phyloP scores from a whole-genome alignment of 92 coral and sea anemone species.

The Nematostella vectensis region DNA sequence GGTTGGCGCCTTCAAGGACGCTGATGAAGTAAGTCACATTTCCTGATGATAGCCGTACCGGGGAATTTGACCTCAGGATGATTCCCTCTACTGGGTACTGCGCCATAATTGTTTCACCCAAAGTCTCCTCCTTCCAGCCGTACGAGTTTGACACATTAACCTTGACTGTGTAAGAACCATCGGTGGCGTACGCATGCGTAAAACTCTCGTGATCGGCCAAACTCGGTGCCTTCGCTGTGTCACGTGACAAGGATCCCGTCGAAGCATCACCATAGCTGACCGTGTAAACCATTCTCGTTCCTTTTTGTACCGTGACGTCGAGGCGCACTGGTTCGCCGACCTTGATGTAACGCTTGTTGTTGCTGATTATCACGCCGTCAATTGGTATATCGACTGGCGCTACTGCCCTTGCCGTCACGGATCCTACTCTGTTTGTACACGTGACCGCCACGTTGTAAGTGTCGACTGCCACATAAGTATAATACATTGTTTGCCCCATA shows the following conservation, averaged over 20 bases:
- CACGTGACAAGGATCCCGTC: slow-evolving; percentile 17
- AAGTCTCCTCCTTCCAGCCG: slow-evolving; percentile 22
- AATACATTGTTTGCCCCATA: slow-evolving; percentile 25
- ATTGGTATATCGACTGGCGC: slow-evolving; percentile 70
- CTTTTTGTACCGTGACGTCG: slow-evolving; percentile 43
- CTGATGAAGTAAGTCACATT: slow-evolving; percentile 31
- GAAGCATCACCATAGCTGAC: slow-evolving; percentile 53
- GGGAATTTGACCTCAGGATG: slow-evolving; percentile 38
- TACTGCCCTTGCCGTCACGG: slow-evolving; percentile 15
- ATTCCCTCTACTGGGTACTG: slow-evolving; percentile 47
- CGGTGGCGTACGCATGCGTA: slow-evolving; percentile 41
- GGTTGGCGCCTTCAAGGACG: slow-evolving; percentile 20
- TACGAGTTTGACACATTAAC: slow-evolving; percentile 64
- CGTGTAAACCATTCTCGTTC: slow-evolving; percentile 56
- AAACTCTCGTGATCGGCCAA: slow-evolving; percentile 30
- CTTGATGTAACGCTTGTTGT: slow-evolving; percentile 43
- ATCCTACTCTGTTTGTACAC: slow-evolving; percentile 67
- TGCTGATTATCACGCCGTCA: slow-evolving; percentile 35
- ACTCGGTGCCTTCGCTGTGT: slow-evolving; percentile 11
- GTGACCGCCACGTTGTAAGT: slow-evolving; percentile 49
- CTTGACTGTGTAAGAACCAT: slow-evolving; percentile 49
- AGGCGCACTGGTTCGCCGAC: slow-evolving; percentile 42
- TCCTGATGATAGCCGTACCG: slow-evolving; percentile 48
- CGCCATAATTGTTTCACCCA: slow-evolving; percentile 30
- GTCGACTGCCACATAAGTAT: slow-evolving; percentile 41